Evolutionary conservation across 2,797 vertebrate species (phyloP), one percentile per base, ranked within the genome.

Genomic region (Helarctos malayanus): DNA sequence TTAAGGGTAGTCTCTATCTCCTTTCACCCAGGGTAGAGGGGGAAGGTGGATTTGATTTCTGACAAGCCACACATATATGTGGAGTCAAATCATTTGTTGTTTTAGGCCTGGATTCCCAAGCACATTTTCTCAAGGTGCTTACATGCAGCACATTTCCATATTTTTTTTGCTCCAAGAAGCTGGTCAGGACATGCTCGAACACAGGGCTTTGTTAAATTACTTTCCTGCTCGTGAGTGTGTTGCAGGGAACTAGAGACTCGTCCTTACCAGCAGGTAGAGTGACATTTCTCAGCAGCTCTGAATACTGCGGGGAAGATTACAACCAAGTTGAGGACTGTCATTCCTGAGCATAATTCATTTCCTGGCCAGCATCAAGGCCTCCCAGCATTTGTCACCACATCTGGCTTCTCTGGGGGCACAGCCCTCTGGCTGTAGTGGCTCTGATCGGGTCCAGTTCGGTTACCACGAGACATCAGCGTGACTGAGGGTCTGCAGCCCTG

Each of bases 171-270:
- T 98, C 97, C 90, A 95, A 96, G 97, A 98, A 97, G 94, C 45
- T 79, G 96, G 96, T 97, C 96, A 79, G 93, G 98, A 96, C 97
- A 92, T 97, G 97, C 94, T 98, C 88, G 95, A 89, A 96, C 92
- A 98, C 68, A 95, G 95, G 98, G 83, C 96, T 98, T 98, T 96
- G 95, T 97, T 97, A 98, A 98, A 97, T 98, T 97, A 97, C 98
- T 98, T 98, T 98, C 92, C 97, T 97, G 96, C 97, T 95, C 94
- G 54, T 81, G 82, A 98, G 94, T 38, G 94, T 98, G 97, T 97
- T 86, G n/a, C 97, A 96, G 88, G 94, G 92, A 96, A 91, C 76
- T 63, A 97, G 91, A 96, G 96, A 95, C 96, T 97, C 95, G 95
- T 93, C 15, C 1, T 92, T 96, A 97, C 86, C 92, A 86, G 95